Percentiles rank a stretch among this genome's conserved stretches.
phyloP scores from a whole-genome alignment of 1,140 invertebrate genomes.

The Lepidurus couesii region DNA sequence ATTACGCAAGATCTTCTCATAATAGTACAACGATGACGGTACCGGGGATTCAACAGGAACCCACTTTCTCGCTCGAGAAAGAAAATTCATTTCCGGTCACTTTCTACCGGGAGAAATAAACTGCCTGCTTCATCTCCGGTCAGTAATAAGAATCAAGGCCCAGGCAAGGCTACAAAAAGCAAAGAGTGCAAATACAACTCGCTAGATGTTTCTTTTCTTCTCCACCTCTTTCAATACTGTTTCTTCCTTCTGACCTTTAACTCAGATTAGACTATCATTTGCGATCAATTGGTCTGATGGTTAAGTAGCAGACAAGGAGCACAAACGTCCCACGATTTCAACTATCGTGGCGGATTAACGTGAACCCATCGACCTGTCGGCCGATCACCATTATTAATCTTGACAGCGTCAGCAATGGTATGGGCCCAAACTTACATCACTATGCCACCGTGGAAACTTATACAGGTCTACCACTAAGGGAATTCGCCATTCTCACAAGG shows the following conservation, averaged over 20 bases:
- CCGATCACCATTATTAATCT: background rate
- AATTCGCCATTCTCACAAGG: background rate
- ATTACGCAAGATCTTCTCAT: background rate
- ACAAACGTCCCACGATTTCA: background rate
- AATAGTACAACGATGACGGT: background rate
- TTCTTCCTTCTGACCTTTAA: background rate
- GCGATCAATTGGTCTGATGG: background rate
- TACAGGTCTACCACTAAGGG: background rate
- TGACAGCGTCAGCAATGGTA: background rate
- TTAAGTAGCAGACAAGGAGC: background rate
- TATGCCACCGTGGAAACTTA: background rate
- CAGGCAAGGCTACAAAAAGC: background rate
- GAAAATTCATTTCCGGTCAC: conserved; percentile 10
- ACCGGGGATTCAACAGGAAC: background rate
- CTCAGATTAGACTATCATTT: background rate
- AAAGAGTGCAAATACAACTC: background rate
- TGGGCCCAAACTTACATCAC: background rate
- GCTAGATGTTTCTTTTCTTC: no score
- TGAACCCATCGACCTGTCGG: background rate
- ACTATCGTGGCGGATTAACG: background rate
- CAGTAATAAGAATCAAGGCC: background rate
- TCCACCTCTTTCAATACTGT: background rate
- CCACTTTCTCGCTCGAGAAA: background rate
- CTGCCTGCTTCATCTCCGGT: background rate
- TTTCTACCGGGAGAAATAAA: background rate